Evolutionary conservation across 2,797 vertebrate species (phyloP).

Genomic region (Labroides dimidiatus): DNA sequence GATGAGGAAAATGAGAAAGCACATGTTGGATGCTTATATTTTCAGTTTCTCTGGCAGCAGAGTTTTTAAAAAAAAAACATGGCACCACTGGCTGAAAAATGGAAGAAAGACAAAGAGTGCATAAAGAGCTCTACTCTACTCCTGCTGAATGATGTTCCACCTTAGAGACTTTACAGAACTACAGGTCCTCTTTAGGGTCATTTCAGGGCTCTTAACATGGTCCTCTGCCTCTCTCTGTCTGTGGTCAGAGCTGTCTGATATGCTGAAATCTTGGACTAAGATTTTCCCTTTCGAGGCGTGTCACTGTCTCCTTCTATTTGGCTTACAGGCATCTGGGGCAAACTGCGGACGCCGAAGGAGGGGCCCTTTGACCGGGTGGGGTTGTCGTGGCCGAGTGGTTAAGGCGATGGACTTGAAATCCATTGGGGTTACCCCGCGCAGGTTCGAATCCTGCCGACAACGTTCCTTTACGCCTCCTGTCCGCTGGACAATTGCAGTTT

Average conservation of each 20-base stretch:
- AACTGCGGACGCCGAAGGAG: too few species aligned
- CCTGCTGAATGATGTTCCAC: slow-evolving; percentile 46
- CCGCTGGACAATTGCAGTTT: too few species aligned
- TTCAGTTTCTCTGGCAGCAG: slow-evolving; percentile 38
- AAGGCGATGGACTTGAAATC: slow-evolving; percentile 86
- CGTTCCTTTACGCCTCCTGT: slow-evolving; percentile 10
- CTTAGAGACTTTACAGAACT: slow-evolving; percentile 29
- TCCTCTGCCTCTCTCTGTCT: too few species aligned
- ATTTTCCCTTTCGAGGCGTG: too few species aligned
- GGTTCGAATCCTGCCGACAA: slow-evolving; percentile 83
- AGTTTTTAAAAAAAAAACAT: slow-evolving; percentile 30
- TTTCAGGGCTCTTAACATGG: too few species aligned
- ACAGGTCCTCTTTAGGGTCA: slow-evolving; percentile 29
- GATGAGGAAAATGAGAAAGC: slow-evolving; percentile 19
- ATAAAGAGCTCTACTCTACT: slow-evolving; percentile 22
- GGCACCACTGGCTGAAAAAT: slow-evolving; percentile 27
- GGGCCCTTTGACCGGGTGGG: too few species aligned
- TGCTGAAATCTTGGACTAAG: too few species aligned
- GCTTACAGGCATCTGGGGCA: too few species aligned
- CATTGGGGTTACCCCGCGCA: slow-evolving; percentile 83
- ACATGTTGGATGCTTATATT: slow-evolving; percentile 25
- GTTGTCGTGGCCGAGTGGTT: slow-evolving; percentile 73
- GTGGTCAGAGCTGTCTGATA: too few species aligned
- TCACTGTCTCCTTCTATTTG: too few species aligned
- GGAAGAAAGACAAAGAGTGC: neutral